Evolutionary conservation across 2,797 vertebrate species (phyloP).

Genomic region (Arremon brunneinucha): DNA sequence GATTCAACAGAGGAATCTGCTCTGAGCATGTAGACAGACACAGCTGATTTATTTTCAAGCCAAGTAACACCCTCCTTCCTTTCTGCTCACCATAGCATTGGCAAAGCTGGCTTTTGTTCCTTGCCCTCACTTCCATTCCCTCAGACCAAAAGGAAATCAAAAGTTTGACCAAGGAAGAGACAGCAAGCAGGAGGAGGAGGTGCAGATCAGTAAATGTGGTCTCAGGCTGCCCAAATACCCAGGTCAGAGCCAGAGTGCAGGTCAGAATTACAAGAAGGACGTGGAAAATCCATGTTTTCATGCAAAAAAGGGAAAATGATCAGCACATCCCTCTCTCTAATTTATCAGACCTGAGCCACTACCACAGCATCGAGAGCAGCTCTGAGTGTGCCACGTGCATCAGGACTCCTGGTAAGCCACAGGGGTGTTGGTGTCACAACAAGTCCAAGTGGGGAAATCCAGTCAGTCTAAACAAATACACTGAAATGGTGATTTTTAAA

Average conservation of each 20-base stretch:
- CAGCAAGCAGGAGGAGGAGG: neutral
- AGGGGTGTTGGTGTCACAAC: neutral
- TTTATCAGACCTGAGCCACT: neutral
- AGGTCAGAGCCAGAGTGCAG: neutral
- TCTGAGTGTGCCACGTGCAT: neutral
- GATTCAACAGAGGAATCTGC: neutral
- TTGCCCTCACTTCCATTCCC: neutral
- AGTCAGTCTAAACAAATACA: neutral
- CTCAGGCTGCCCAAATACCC: neutral
- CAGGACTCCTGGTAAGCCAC: neutral
- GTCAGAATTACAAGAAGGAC: neutral
- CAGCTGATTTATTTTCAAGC: neutral
- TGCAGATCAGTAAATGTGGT: rapidly evolving
- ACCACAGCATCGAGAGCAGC: neutral
- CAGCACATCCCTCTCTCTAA: neutral
- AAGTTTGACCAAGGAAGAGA: neutral
- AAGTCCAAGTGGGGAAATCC: neutral
- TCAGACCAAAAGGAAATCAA: neutral
- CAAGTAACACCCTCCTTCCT: neutral
- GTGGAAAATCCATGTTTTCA: neutral
- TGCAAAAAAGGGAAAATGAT: neutral
- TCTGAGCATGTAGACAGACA: neutral
- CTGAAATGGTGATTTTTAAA: neutral
- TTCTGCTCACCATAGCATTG: neutral
- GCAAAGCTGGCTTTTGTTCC: neutral